Base-by-base conservation (phyloP, 1,140 invertebrate genomes). In the Potamilus streckersoni region DNA sequence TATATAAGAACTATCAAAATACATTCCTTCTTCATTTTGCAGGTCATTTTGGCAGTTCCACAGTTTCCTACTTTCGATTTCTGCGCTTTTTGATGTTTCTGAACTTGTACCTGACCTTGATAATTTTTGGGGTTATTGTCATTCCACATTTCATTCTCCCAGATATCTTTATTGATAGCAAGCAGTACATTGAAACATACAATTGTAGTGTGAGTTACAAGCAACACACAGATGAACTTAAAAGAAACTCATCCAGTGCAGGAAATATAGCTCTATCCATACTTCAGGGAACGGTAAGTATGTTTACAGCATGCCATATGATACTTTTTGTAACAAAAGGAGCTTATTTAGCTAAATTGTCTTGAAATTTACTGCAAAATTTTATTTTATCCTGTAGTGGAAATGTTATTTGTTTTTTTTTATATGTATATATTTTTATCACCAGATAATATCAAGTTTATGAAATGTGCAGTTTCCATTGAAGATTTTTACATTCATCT, bases 1-100 rank as follows among this genome's bases (percentile, higher is more conserved):
- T 23, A 6, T 19, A 1, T 27, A 56, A 74, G n/a, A 20, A 19
- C 17, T 57, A 31, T 63, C 1, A 58, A n/a, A 68, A n/a, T 38
- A 38, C 4, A 38, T 60, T n/a, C 59, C 27, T 73, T 62, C 69
- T n/a, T 71, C 72, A 5, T 58, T 27, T 94, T 79, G 92, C 94
- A 88, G 94, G 94, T 57, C 92, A 93, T 79, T 94, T 94, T 87
- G 94, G 94, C 60, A 94, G 93, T 14, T 93, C 93, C 1, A 93
- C 94, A 19, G 93, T 93, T 12, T 93, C 93, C 0, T 95, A 94
- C 88, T 95, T 95, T 86, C 92, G 92, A 82, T 94, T 95, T 82
- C 89, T 95, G 23, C 91, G 94, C 63, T 94, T 92, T 92, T 89
- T 95, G 60, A 92, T 95, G 85, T 85, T 92, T n/a, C 83, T 94